Evolutionary conservation across 2,797 vertebrate species (phyloP), one percentile per base, ranked within the genome.

Genomic region (Benthosema pterotum): DNA sequence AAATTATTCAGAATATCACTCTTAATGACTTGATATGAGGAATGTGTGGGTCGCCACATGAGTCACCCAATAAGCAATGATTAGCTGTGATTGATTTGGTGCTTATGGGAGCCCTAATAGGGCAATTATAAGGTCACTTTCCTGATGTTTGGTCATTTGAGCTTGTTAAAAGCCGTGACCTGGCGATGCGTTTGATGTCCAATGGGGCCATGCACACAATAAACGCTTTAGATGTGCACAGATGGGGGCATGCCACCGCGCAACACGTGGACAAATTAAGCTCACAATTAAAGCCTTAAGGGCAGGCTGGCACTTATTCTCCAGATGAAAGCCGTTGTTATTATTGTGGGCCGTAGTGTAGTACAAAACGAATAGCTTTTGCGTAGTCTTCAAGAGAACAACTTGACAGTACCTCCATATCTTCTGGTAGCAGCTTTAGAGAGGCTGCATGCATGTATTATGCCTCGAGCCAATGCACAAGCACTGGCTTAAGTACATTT

Each of bases 1-100:
- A 45, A 79, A 69, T 51, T 43, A 71, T 75, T 64, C 57, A 57
- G n/a, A 48, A 63, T 16, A 54, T 63, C 49, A 79, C 71, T 56
- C n/a, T 47, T 62, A 68, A 68, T 62, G 47, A 57, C 46, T 57
- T 63, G 14, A 62, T 57, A 56, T 68, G 32, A 53, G 49, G 52
- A 73, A 69, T 63, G 42, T 28, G 60, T 42, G 46, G 57, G 63
- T 65, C 56, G 58, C 38, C n/a, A 38, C 60, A 67, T 52, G 51
- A 63, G 53, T 68, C 65, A 32, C 25, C 58, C 54, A 65, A 57
- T 67, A 65, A 52, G 43, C 69, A n/a, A 45, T 74, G 59, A 83
- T 82, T 65, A 63, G 50, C 43, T 69, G 11, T 45, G 57, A 67
- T 42, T 72, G 67, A 78, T 80, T 67, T 45, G 38, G 3, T 48